These are phyloP conservation scores for Galaxea fascicularis DNA, from an alignment of 92 coral and sea anemone genomes.

Conservation along the genomic window DNA sequence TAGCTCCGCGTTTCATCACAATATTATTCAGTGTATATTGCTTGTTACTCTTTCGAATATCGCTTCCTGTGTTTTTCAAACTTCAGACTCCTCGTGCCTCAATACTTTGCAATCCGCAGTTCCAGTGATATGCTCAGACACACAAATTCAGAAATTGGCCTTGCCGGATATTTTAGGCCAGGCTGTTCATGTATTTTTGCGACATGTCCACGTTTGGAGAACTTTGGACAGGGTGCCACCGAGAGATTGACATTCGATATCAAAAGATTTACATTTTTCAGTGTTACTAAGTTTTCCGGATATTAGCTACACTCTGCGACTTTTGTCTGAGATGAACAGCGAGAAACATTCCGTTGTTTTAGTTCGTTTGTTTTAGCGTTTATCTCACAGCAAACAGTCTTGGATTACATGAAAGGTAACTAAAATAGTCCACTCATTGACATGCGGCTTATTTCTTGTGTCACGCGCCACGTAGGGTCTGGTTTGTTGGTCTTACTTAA, in stretches of 20 bases:
- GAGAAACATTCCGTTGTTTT: neutral
- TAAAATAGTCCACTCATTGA: too few relatives aligned
- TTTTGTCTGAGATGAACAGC: neutral
- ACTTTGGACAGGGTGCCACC: neutral
- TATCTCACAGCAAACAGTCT: neutral
- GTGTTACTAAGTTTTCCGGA: neutral
- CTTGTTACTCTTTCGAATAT: constrained; percentile 16
- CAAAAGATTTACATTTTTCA: constrained; percentile 7
- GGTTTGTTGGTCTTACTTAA: too few relatives aligned
- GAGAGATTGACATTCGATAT: neutral
- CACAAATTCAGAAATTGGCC: neutral
- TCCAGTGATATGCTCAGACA: neutral
- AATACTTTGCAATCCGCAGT: neutral
- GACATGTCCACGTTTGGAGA: neutral
- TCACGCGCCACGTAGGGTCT: too few relatives aligned
- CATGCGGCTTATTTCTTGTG: too few relatives aligned
- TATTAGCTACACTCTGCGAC: neutral
- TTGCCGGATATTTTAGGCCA: neutral
- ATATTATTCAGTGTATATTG: constrained; percentile 3
- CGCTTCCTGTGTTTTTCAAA: neutral
- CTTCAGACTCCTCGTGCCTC: neutral
- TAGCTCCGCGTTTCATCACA: neutral
- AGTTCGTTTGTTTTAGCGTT: too few relatives aligned
- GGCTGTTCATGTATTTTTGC: neutral
- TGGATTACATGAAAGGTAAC: too few relatives aligned